Evolutionary conservation across 64 coral and sea anemone species (phyloP).

Genomic region (Stylophora pistillata): DNA sequence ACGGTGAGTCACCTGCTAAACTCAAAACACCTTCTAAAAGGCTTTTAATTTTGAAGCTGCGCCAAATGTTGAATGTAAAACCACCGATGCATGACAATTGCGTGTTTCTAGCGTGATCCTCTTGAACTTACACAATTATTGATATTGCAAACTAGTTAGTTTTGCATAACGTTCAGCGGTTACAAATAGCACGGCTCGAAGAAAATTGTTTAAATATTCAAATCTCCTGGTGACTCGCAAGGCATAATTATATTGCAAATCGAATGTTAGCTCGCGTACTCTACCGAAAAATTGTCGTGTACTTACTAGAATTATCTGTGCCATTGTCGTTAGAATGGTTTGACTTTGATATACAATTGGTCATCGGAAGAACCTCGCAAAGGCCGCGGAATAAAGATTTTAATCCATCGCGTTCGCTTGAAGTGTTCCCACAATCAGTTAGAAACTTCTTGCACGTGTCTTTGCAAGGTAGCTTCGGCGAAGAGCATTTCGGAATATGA

Average conservation of each 20-base stretch:
- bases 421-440: not conserved
- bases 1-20: not conserved
- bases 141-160: not conserved
- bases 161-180: not conserved
- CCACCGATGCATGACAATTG: not conserved
- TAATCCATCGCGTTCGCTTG: not conserved
- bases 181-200: not conserved
- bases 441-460: slow-evolving; percentile 13
- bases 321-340: not conserved
- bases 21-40: no score
- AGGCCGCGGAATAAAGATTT: not conserved
- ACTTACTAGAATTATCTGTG: not conserved
- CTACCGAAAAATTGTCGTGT: not conserved
- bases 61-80: not conserved
- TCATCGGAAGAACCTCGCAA: not conserved
- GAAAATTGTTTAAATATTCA: not conserved
- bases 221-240: not conserved
- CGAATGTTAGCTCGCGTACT: not conserved
- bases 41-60: not conserved
- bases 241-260: not conserved
- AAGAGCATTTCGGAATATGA: not conserved
- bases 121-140: not conserved
- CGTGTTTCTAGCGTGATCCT: not conserved
- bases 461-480: not conserved
- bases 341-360: not conserved